These are phyloP conservation scores for Centruroides vittatus DNA, from an alignment of 1,140 invertebrate species.

Conservation along the genomic window DNA sequence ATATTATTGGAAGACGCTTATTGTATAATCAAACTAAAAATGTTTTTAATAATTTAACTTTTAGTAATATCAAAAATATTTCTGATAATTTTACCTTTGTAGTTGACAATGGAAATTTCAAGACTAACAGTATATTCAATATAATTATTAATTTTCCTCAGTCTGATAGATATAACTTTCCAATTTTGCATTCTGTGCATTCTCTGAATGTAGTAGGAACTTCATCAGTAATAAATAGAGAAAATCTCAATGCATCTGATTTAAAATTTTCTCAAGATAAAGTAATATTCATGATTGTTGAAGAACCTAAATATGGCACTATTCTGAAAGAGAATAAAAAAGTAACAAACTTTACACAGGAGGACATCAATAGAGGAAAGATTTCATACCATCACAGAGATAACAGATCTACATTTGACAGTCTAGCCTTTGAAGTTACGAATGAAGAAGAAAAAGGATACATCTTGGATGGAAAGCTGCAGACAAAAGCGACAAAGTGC, in stretches of 20 bases:
- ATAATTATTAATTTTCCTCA: too few relatives aligned
- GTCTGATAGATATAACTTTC: not conserved
- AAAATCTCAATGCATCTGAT: conserved; percentile 4
- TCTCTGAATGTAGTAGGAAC: not conserved
- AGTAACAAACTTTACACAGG: conserved; percentile 3
- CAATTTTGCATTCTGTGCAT: not conserved
- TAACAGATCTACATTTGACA: not conserved
- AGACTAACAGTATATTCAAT: too few relatives aligned
- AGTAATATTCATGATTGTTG: conserved; percentile 1
- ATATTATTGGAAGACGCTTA: not conserved
- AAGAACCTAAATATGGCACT: conserved; percentile 1
- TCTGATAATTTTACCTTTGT: conserved; percentile 9
- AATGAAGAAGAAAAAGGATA: not conserved
- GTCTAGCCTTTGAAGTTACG: conserved; percentile 1
- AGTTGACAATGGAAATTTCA: conserved; percentile 1
- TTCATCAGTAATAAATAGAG: not conserved
- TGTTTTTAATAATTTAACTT: not conserved
- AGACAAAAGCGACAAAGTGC: conserved; percentile 1
- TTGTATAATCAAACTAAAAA: not conserved
- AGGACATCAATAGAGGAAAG: conserved; percentile 4
- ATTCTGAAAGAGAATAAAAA: conserved; percentile 1
- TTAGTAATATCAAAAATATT: too few relatives aligned
- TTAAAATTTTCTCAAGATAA: not conserved
- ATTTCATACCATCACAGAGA: not conserved
- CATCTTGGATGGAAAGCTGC: not conserved